Base-by-base conservation (phyloP, 2,888 invertebrate species). In the Melikaiella ostensackeni region DNA sequence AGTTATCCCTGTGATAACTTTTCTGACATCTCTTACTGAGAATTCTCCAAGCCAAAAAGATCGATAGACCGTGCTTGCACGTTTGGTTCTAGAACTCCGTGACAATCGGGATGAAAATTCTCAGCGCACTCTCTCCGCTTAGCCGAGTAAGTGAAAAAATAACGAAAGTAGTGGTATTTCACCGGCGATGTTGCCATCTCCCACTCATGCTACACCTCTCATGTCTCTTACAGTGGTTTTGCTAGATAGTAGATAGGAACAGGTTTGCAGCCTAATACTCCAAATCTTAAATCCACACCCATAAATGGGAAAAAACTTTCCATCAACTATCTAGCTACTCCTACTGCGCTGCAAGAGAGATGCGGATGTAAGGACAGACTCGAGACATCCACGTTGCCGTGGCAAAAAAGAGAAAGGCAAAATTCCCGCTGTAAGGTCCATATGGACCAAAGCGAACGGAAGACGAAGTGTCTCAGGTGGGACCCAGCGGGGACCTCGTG, bases 201-300 rank as follows among this genome's bases (percentile, higher is more conserved):
- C 83, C 84, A 84, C 83, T 92, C 93, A 92, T 93, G 91, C 93
- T 94, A 93, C 93, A 93, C 93, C 93, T 93, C 92, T 93, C 92
- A 93, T 93, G 93, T 93, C 93, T 93, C 92, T 93, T 93, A 93
- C 93, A 93, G 91, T 93, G 92, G n/a, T n/a, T n/a, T n/a, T n/a
- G n/a, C n/a, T n/a, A n/a, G n/a, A n/a, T n/a, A n/a, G n/a, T n/a
- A n/a, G n/a, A n/a, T n/a, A n/a, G n/a, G n/a, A n/a, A n/a, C n/a
- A n/a, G n/a, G n/a, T n/a, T n/a, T n/a, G n/a, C n/a, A n/a, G 50
- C n/a, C 19, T n/a, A 16, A 11, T 1, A 46, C n/a, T 50, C 50
- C n/a, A 5, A n/a, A 19, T 50, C 0, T 50, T 50, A n/a, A 50
- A 50, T 50, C 50, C 50, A 19, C 50, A 1, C 50, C 50, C 50